phyloP scores from a whole-genome alignment of 2,888 invertebrate genomes.

The Dryobotodes eremita region DNA sequence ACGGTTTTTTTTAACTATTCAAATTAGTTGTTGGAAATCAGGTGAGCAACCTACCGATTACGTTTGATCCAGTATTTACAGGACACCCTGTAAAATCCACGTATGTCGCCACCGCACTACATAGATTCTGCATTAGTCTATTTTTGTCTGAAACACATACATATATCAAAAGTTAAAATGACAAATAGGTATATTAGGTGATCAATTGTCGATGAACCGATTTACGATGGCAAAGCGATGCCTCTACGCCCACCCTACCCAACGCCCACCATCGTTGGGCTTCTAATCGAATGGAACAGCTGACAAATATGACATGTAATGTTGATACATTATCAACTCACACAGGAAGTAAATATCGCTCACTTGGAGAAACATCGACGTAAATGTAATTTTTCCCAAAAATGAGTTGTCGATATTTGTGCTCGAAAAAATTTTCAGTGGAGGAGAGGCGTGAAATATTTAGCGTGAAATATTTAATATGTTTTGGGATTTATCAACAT shows the following conservation, averaged over 20 bases:
- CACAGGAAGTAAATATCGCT: neutral
- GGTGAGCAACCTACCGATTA: too few relatives aligned
- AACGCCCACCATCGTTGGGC: conserved; percentile 4
- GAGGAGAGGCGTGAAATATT: too few relatives aligned
- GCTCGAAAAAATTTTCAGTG: too few relatives aligned
- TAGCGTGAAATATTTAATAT: too few relatives aligned
- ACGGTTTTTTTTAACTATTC: too few relatives aligned
- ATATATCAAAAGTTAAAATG: neutral
- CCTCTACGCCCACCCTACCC: conserved; percentile 6
- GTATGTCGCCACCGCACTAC: neutral
- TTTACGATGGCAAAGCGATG: neutral
- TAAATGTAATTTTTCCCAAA: too few relatives aligned
- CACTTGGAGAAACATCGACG: too few relatives aligned
- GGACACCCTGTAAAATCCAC: too few relatives aligned
- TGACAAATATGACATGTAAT: neutral
- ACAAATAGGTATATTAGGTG: neutral
- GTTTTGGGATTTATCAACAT: too few relatives aligned
- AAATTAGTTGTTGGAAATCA: too few relatives aligned
- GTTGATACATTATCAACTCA: neutral
- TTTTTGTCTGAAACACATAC: neutral
- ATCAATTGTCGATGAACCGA: conserved; percentile 1
- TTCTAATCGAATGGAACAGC: neutral
- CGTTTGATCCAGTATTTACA: too few relatives aligned
- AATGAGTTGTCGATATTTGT: too few relatives aligned
- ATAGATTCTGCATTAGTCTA: neutral